Percentiles rank a stretch among this genome's conserved stretches.
Evolutionary conservation across 1,140 invertebrate genomes (phyloP).

Genomic region (Alviniconcha marisindica): DNA sequence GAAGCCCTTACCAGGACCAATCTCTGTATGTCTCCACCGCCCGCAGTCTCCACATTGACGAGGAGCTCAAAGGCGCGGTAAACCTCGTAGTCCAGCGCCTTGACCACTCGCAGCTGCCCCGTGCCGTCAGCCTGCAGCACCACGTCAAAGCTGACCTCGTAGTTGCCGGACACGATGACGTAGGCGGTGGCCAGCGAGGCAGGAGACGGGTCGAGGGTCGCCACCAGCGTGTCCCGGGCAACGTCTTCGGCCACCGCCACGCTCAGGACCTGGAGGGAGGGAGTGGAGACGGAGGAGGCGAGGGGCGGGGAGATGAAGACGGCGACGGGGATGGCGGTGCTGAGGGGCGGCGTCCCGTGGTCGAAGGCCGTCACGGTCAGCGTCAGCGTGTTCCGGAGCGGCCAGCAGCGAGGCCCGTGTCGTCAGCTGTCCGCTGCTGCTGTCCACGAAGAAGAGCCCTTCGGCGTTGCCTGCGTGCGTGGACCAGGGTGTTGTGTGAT

Average conservation of each 20-base stretch:
- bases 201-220: not conserved
- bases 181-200: not conserved
- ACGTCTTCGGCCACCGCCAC: not conserved
- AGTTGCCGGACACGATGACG: conserved; percentile 22
- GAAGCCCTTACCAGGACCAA: not conserved
- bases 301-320: not conserved
- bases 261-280: not conserved
- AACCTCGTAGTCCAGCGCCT: not conserved
- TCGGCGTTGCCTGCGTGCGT: not conserved
- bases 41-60: not conserved
- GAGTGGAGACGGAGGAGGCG: not conserved
- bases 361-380: conserved; percentile 5
- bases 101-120: not conserved
- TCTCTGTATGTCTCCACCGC: not conserved
- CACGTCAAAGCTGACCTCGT: not conserved
- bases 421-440: not conserved
- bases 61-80: not conserved
- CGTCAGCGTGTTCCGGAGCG: not conserved
- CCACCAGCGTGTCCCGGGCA: not conserved
- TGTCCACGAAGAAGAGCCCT: not conserved
- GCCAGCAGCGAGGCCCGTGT: not conserved
- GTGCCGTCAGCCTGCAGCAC: not conserved
- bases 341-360: not conserved
- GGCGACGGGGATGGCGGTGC: not conserved
- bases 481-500: too few species aligned